Conservation (phyloP, 2,797 vertebrate genomes). For the Takifugu rubripes region DNA sequence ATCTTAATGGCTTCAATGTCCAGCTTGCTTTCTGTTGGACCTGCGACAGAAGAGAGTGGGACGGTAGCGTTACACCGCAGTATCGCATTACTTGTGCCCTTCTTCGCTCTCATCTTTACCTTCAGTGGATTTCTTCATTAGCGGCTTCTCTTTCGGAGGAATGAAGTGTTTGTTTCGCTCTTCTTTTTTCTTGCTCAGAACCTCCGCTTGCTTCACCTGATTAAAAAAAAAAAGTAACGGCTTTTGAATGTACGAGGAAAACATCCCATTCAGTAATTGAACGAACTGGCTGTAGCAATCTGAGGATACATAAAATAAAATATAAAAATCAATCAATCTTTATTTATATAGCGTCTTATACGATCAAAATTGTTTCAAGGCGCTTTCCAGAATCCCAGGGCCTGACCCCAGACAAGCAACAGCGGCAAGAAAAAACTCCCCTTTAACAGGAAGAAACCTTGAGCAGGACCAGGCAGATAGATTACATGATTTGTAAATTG, state of each 20-base stretch:
- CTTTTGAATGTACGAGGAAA: neutral
- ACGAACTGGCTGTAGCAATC: neutral
- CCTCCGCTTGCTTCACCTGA: slow-evolving; percentile 86
- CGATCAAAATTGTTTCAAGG: no score
- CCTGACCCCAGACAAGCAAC: no score
- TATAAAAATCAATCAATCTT: no score
- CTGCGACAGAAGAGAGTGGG: slow-evolving; percentile 59
- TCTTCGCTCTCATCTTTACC: slow-evolving; percentile 65
- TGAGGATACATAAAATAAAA: no score
- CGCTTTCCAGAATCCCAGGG: no score
- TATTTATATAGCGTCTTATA: no score
- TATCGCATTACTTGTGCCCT: neutral
- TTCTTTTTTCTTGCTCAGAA: slow-evolving; percentile 84
- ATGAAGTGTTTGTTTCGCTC: slow-evolving; percentile 93
- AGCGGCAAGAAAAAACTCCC: no score
- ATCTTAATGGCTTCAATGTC: slow-evolving; percentile 91
- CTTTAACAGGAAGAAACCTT: no score
- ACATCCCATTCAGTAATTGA: neutral
- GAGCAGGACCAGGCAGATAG: no score
- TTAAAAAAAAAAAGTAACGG: slow-evolving; percentile 41
- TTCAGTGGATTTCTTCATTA: slow-evolving; percentile 78
- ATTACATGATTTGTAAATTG: no score
- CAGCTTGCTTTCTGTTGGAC: slow-evolving; percentile 80
- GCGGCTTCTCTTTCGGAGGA: slow-evolving; percentile 90
- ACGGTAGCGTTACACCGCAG: neutral